Percentiles rank a stretch among this genome's conserved stretches.
Evolutionary conservation across 2,797 vertebrate genomes (phyloP).

Genomic region (Microctenopoma stevenorrisi): DNA sequence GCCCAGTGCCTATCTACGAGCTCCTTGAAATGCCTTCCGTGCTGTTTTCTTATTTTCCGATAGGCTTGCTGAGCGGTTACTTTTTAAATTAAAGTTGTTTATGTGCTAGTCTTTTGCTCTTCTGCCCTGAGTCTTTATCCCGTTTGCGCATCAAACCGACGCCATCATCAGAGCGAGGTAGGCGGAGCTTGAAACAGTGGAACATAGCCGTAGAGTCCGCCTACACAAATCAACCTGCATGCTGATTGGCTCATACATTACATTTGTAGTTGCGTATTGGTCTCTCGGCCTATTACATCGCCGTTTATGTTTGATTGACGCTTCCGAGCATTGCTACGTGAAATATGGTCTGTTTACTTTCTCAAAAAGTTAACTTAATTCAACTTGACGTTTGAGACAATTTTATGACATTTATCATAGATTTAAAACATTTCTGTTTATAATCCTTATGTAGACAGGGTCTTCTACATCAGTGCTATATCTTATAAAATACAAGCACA

Average conservation of each 20-base stretch:
- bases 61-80: constrained; percentile 4
- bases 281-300: constrained; percentile 46
- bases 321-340: constrained; percentile 9
- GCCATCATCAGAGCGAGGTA: constrained; percentile 78
- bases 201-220: constrained; percentile 46
- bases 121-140: constrained; percentile 77
- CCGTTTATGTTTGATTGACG: constrained; percentile 53
- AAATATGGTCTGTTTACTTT: constrained; percentile 55
- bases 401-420: not conserved
- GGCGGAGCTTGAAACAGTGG: constrained; percentile 60
- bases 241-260: constrained; percentile 45
- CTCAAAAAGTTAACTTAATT: constrained; percentile 49
- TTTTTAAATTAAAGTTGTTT: constrained; percentile 67
- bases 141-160: constrained; percentile 80
- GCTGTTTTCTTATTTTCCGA: constrained; percentile 10
- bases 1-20: constrained; percentile 28
- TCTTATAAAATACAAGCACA: not conserved
- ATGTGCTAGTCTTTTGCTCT: constrained; percentile 61
- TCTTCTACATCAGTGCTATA: not conserved
- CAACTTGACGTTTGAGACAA: not conserved
- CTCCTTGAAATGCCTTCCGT: constrained; percentile 70
- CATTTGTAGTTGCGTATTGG: constrained; percentile 19
- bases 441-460: too few species aligned
- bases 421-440: not conserved
- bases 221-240: not conserved